Evolutionary conservation across 1,140 invertebrate genomes (phyloP).

Genomic region (Meloidogyne chitwoodi): DNA sequence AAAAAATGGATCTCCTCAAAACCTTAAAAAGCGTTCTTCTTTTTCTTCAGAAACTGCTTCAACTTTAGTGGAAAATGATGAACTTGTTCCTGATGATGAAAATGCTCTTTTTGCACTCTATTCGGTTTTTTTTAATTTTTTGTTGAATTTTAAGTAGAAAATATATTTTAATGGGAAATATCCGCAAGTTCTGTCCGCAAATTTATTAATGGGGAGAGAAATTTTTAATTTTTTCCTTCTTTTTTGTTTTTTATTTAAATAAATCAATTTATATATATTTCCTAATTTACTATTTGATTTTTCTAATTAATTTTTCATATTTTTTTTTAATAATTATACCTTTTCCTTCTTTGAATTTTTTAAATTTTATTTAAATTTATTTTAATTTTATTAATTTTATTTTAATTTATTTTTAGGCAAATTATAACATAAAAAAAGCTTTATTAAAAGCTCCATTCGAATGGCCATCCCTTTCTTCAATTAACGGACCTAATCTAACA

Average conservation of each 20-base stretch:
- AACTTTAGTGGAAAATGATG: neutral
- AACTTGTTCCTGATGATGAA: constrained; percentile 12
- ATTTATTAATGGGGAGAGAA: neutral
- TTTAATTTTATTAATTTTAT: too few relatives aligned
- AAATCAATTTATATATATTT: too few relatives aligned
- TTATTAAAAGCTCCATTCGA: neutral
- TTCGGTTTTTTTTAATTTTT: neutral
- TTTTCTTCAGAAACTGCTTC: neutral
- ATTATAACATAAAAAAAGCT: constrained; percentile 7
- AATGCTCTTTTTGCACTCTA: constrained; percentile 11
- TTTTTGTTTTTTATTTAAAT: too few relatives aligned
- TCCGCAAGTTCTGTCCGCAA: too few relatives aligned
- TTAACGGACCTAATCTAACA: neutral
- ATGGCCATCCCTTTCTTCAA: neutral
- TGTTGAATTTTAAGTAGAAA: neutral
- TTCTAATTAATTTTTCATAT: too few relatives aligned
- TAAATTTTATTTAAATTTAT: too few relatives aligned
- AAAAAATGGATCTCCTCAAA: neutral
- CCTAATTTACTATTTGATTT: too few relatives aligned
- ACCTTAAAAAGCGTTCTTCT: neutral
- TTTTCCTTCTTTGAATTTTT: too few relatives aligned
- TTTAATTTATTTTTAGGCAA: neutral
- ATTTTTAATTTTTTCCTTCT: too few relatives aligned
- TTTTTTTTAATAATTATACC: too few relatives aligned
- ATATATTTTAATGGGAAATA: too few relatives aligned